A percentile compares a stretch with the other conserved stretches of the same genome.
These are phyloP conservation scores for Lasaia peninsularis DNA, from an alignment of 1,140 invertebrate species.

Conservation along the genomic window DNA sequence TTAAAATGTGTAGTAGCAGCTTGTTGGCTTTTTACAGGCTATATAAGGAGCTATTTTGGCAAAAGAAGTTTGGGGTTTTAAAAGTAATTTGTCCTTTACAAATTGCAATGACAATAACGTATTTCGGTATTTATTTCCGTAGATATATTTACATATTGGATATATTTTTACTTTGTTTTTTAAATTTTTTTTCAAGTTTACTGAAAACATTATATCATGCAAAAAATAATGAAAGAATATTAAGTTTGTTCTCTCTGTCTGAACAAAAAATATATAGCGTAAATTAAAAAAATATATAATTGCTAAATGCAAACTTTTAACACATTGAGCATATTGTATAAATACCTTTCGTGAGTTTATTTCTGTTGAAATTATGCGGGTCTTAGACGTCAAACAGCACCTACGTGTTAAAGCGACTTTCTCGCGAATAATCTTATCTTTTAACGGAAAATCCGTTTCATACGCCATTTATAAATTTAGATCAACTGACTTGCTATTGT, in stretches of 20 bases:
- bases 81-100: background rate
- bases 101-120: background rate
- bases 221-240: no score
- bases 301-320: no score
- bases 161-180: no score
- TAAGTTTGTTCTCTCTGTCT: no score
- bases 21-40: slow-evolving; percentile 7
- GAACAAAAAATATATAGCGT: no score
- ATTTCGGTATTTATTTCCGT: background rate
- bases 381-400: slow-evolving; percentile 46
- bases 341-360: slow-evolving; percentile 30
- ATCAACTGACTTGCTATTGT: background rate
- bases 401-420: slow-evolving; percentile 45
- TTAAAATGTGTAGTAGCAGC: slow-evolving; percentile 22
- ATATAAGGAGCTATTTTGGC: background rate
- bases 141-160: background rate
- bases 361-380: slow-evolving; percentile 40
- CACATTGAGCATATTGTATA: background rate
- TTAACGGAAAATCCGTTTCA: slow-evolving; percentile 38
- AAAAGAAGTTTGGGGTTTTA: background rate
- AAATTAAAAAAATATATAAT: no score
- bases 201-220: no score
- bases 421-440: slow-evolving; percentile 58
- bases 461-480: background rate
- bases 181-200: no score